Conservation (phyloP, 2,888 invertebrate species). For the Arrhopalites spinosus region DNA sequence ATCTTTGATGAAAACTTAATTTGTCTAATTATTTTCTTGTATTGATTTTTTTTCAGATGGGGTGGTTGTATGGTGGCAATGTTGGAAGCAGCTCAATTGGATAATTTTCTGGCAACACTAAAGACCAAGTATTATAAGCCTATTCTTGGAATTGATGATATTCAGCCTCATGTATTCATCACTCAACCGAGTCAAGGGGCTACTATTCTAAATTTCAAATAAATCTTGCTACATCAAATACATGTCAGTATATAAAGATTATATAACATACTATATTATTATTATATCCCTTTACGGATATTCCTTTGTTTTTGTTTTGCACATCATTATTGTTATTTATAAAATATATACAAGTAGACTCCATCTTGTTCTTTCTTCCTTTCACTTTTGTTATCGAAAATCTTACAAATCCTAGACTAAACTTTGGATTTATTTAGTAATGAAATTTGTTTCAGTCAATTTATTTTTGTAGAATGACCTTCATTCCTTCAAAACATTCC, state of each 20-base stretch:
- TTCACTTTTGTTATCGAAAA: too few species aligned
- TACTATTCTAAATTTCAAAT: slow-evolving; percentile 51
- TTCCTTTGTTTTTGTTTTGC: too few species aligned
- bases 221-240: background rate
- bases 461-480: too few species aligned
- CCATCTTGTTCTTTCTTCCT: too few species aligned
- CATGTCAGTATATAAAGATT: background rate
- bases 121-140: slow-evolving; percentile 71
- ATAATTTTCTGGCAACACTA: slow-evolving; percentile 71
- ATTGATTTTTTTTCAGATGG: slow-evolving; percentile 69
- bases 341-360: too few species aligned
- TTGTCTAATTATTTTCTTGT: background rate
- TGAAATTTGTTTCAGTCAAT: too few species aligned
- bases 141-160: slow-evolving; percentile 58
- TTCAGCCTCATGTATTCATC: slow-evolving; percentile 70
- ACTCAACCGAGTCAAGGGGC: slow-evolving; percentile 65
- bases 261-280: background rate
- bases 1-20: too few species aligned
- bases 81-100: slow-evolving; percentile 69
- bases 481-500: too few species aligned
- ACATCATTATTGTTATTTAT: too few species aligned
- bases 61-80: slow-evolving; percentile 95
- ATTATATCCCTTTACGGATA: background rate
- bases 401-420: too few species aligned
- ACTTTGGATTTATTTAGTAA: too few species aligned